Conservation (phyloP, 2,797 vertebrate species). For the Centroberyx gerrardi region DNA sequence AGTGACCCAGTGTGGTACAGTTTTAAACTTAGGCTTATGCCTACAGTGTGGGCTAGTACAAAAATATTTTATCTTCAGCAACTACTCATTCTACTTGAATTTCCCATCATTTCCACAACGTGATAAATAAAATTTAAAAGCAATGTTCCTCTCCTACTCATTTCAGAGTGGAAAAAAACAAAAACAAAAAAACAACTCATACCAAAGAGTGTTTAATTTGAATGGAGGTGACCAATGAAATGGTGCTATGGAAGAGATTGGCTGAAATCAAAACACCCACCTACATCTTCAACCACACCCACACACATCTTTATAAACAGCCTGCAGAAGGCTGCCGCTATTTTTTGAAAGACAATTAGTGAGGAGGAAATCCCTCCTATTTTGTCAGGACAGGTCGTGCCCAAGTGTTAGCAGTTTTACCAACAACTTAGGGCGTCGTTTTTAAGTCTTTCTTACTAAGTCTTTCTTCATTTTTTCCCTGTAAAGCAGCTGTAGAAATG, state of each 20-base stretch:
- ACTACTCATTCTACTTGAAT: too few species aligned
- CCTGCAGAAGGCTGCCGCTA: fast-evolving
- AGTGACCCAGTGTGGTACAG: too few species aligned
- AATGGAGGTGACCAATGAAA: constrained; percentile 5
- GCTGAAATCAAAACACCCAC: constrained; percentile 16
- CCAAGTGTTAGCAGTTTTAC: fast-evolving
- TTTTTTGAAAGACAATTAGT: not conserved
- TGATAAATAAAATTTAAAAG: constrained; percentile 1
- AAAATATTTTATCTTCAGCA: too few species aligned
- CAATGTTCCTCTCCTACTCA: not conserved
- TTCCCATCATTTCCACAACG: too few species aligned
- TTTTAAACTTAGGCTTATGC: too few species aligned
- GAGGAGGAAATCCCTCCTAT: fast-evolving
- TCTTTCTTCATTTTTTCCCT: not conserved
- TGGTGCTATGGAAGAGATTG: constrained; percentile 42
- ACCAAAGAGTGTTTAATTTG: too few species aligned
- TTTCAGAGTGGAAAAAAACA: too few species aligned
- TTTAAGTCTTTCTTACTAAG: not conserved
- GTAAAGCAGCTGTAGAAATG: constrained; percentile 53
- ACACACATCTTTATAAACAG: constrained; percentile 50
- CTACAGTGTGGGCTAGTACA: too few species aligned
- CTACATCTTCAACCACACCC: constrained; percentile 28
- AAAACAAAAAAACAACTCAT: too few species aligned
- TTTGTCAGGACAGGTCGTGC: not conserved
- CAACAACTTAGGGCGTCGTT: fast-evolving